These are phyloP conservation scores for Campaea margaritaria DNA, from an alignment of 2,888 invertebrate genomes.

Conservation along the genomic window DNA sequence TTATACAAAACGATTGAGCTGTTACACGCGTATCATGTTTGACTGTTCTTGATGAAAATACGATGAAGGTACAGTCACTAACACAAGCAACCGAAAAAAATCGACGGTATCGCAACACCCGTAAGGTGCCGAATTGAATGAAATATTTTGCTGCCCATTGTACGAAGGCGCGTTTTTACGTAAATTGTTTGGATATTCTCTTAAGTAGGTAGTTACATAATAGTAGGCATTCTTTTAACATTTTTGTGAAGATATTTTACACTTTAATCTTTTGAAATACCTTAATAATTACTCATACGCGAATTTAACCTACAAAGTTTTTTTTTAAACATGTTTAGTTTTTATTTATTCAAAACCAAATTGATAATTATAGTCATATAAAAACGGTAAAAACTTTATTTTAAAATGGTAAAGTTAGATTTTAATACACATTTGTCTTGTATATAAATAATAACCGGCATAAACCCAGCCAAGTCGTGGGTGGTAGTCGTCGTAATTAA, in stretches of 20 bases:
- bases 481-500: constrained; percentile 63
- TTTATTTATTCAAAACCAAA: no score
- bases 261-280: constrained; percentile 24
- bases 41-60: constrained; percentile 54
- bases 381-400: constrained; percentile 20
- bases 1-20: constrained; percentile 57
- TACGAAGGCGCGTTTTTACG: constrained; percentile 27
- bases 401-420: constrained; percentile 23
- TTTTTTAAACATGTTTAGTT: not conserved
- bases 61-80: constrained; percentile 27
- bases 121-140: constrained; percentile 17
- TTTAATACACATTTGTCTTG: constrained; percentile 22
- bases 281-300: constrained; percentile 14
- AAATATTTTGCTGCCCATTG: constrained; percentile 5
- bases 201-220: constrained; percentile 39
- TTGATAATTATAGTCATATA: no score
- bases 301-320: constrained; percentile 4
- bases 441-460: constrained; percentile 39
- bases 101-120: constrained; percentile 25
- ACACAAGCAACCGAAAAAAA: constrained; percentile 19
- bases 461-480: constrained; percentile 52
- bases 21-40: constrained; percentile 55
- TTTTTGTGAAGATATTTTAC: constrained; percentile 29
- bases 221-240: constrained; percentile 32
- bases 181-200: constrained; percentile 36